phyloP scores from a whole-genome alignment of 2,888 invertebrate species.

The Agrypnus murinus region DNA sequence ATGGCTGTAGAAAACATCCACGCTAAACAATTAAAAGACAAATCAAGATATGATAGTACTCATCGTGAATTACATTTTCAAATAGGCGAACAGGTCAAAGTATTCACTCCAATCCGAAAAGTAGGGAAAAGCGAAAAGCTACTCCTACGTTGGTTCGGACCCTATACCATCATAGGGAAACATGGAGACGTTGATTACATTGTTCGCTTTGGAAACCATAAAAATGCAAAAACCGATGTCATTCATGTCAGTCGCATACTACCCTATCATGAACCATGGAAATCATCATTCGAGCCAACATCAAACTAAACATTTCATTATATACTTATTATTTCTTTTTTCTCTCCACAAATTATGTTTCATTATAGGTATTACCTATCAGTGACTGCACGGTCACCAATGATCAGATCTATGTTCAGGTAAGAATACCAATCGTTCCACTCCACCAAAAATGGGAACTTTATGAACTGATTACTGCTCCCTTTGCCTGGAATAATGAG shows the following conservation, averaged over 20 bases:
- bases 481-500: no score
- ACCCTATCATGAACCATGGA: constrained; percentile 7
- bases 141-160: not conserved
- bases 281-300: no score
- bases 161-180: not conserved
- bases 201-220: no score
- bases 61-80: not conserved
- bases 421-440: no score
- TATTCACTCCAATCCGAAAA: not conserved
- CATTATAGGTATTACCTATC: no score
- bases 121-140: constrained; percentile 2
- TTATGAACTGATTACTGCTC: no score
- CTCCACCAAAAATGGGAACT: no score
- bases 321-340: no score
- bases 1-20: not conserved
- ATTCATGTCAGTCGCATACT: constrained; percentile 7
- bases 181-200: not conserved
- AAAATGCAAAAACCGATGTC: not conserved
- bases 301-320: no score
- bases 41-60: not conserved
- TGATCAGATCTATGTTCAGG: no score
- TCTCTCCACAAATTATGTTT: no score
- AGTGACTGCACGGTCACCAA: no score
- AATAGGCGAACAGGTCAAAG: not conserved
- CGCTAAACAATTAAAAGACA: not conserved